phyloP scores from a whole-genome alignment of 2,888 invertebrate species.

The Trachelus stipa region DNA sequence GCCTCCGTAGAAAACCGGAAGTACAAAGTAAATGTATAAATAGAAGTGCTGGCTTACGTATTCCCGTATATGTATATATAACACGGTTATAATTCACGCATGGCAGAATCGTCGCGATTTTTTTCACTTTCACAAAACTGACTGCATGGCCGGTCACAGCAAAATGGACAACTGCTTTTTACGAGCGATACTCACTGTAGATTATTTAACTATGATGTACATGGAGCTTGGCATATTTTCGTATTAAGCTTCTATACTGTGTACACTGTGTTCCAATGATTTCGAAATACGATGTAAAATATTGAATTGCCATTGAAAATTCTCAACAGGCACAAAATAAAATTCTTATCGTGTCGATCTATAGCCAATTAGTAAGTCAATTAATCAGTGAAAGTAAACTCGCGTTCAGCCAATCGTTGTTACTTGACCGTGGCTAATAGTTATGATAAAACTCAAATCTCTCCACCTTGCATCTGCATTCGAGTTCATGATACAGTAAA shows the following conservation, averaged over 20 bases:
- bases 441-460: not conserved
- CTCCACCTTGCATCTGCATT: not conserved
- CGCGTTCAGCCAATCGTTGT: not conserved
- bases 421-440: not conserved
- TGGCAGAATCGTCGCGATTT: conserved; percentile 58
- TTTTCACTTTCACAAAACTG: conserved; percentile 58
- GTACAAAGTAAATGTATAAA: conserved; percentile 38
- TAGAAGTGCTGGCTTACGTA: conserved; percentile 35
- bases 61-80: not conserved
- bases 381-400: not conserved
- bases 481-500: not conserved
- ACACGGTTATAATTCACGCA: conserved; percentile 56
- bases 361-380: not conserved
- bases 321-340: not conserved
- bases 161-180: conserved; percentile 6
- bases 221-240: not conserved
- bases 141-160: conserved; percentile 22
- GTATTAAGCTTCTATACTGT: not conserved
- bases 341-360: not conserved
- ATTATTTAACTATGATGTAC: not conserved
- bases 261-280: not conserved
- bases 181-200: not conserved
- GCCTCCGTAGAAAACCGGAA: conserved; percentile 57
- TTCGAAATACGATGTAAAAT: not conserved
- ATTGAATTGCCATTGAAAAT: not conserved